Conservation (phyloP, 1,140 invertebrate species). For the Lasioglossum albipes region DNA sequence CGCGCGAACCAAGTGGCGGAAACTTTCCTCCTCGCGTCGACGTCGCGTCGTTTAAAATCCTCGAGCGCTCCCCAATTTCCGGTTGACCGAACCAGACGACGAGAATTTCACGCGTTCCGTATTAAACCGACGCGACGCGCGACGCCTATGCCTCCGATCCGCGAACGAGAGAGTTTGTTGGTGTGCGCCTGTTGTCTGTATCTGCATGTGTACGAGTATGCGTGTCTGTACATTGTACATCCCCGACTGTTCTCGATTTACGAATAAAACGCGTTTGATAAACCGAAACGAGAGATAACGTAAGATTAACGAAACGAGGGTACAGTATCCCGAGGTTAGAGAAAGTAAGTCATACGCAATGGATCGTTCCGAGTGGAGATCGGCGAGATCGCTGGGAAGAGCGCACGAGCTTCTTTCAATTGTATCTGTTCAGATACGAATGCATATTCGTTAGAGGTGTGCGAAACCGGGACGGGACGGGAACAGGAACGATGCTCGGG, state of each 20-base stretch:
- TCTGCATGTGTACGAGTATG: slow-evolving; percentile 9
- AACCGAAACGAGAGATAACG: slow-evolving; percentile 6
- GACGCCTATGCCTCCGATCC: not conserved
- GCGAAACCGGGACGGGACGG: too few relatives aligned
- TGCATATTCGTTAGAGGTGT: too few relatives aligned
- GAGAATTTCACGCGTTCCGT: slow-evolving; percentile 21
- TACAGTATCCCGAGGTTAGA: slow-evolving; percentile 34
- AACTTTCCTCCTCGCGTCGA: not conserved
- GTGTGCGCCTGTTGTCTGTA: slow-evolving; percentile 13
- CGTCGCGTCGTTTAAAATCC: not conserved
- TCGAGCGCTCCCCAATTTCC: not conserved
- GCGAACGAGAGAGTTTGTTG: slow-evolving; percentile 20
- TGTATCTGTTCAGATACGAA: too few relatives aligned
- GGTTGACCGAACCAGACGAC: slow-evolving; percentile 9
- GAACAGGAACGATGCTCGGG: too few relatives aligned
- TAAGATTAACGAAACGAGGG: slow-evolving; percentile 4
- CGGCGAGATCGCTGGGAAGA: not conserved
- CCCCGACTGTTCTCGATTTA: slow-evolving; percentile 16
- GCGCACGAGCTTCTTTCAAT: too few relatives aligned
- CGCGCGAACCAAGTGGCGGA: not conserved
- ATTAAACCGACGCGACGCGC: too few relatives aligned
- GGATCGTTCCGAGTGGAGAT: not conserved
- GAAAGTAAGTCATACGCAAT: slow-evolving; percentile 9
- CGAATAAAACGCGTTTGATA: slow-evolving; percentile 35
- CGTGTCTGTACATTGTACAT: slow-evolving; percentile 29